These are phyloP conservation scores for Amyelois transitella DNA, from an alignment of 1,140 invertebrate genomes.

Conservation along the genomic window DNA sequence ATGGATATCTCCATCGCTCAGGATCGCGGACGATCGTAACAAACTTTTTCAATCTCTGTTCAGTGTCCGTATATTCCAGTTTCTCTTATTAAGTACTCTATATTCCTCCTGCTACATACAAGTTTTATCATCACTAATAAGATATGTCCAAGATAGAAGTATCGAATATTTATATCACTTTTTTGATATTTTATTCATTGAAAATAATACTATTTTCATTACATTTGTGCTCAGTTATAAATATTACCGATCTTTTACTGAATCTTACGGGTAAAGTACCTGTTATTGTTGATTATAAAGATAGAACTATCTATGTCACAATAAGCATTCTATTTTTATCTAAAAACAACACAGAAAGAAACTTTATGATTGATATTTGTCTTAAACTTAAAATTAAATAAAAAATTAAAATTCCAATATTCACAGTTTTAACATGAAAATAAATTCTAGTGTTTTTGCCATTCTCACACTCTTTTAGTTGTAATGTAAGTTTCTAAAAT, in stretches of 20 bases:
- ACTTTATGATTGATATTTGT: too few relatives aligned
- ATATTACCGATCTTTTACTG: too few relatives aligned
- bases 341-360: too few relatives aligned
- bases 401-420: too few relatives aligned
- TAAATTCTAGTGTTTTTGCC: not conserved
- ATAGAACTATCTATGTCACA: too few relatives aligned
- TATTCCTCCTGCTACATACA: not conserved
- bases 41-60: conserved; percentile 4
- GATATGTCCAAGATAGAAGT: not conserved
- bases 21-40: conserved; percentile 2
- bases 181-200: not conserved
- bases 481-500: not conserved
- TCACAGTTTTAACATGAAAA: not conserved
- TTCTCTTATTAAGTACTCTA: not conserved
- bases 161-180: not conserved
- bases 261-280: too few relatives aligned
- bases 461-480: not conserved
- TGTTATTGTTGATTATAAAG: too few relatives aligned
- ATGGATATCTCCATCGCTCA: not conserved
- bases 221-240: too few relatives aligned
- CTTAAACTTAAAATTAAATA: too few relatives aligned
- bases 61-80: not conserved
- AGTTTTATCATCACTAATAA: not conserved
- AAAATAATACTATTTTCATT: not conserved
- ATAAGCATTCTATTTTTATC: too few relatives aligned